phyloP scores from a whole-genome alignment of 2,888 invertebrate species.

The Agriopis leucophaearia region DNA sequence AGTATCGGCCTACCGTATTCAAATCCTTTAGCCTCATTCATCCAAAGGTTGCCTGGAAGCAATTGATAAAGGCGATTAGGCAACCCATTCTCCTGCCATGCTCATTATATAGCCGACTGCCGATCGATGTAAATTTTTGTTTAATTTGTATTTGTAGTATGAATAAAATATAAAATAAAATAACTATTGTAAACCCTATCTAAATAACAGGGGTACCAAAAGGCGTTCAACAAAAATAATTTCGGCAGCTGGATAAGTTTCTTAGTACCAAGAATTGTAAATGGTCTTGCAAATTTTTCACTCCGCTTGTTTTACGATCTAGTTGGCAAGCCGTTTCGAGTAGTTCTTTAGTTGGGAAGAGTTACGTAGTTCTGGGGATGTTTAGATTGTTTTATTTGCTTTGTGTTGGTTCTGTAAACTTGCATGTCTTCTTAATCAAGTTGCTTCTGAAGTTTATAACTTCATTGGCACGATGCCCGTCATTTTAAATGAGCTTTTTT shows the following conservation, averaged over 20 bases:
- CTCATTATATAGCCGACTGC: too few species aligned
- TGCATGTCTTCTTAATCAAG: constrained; percentile 29
- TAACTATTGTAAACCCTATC: too few species aligned
- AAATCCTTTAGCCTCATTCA: too few species aligned
- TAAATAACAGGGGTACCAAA: not conserved
- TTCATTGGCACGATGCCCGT: constrained; percentile 20
- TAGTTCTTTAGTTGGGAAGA: constrained; percentile 36
- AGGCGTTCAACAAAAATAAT: constrained; percentile 29
- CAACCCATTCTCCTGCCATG: too few species aligned
- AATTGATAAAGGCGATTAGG: too few species aligned
- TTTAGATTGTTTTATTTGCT: constrained; percentile 32
- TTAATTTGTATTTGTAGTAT: too few species aligned
- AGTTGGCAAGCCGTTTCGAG: constrained; percentile 44
- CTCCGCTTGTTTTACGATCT: constrained; percentile 43
- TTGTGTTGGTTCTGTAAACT: constrained; percentile 20
- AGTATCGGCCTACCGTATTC: too few species aligned
- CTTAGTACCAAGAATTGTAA: constrained; percentile 38
- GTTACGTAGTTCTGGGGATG: constrained; percentile 22
- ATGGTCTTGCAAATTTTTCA: constrained; percentile 46
- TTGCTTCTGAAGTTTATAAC: constrained; percentile 11
- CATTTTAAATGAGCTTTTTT: not conserved
- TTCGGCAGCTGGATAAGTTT: constrained; percentile 38
- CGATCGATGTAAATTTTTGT: not conserved
- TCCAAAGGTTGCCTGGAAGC: too few species aligned
- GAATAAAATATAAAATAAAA: too few species aligned